phyloP scores from a whole-genome alignment of 2,113 vertebrate genomes.

The Turdus rufiventris region DNA sequence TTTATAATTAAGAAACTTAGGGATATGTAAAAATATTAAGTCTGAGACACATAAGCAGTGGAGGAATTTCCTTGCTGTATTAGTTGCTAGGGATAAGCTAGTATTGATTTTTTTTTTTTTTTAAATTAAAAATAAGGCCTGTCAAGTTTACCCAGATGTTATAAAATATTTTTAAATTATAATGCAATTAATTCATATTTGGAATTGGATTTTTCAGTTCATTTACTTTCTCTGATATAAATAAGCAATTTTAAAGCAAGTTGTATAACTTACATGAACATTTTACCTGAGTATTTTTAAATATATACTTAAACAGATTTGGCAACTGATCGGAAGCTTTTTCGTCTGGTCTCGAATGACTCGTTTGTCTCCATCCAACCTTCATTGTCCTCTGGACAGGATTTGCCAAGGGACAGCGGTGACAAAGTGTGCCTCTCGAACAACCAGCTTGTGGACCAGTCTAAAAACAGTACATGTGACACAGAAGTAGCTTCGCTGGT shows the following conservation, averaged over 20 bases:
- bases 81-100: background rate
- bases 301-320: constrained; percentile 81
- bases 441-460: constrained; percentile 84
- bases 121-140: background rate
- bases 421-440: constrained; percentile 81
- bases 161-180: background rate
- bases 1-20: background rate
- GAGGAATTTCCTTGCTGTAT: background rate
- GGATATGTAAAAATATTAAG: background rate
- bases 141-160: background rate
- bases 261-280: background rate
- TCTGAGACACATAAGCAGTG: background rate
- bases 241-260: background rate
- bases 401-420: constrained; percentile 82
- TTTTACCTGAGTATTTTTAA: constrained; percentile 34
- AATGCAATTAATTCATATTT: background rate
- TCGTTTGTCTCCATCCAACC: constrained; percentile 97
- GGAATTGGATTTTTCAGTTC: background rate
- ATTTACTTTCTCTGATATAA: background rate
- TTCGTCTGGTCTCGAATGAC: constrained; percentile 92
- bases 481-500: constrained; percentile 81
- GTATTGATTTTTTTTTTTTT: background rate
- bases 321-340: constrained; percentile 90
- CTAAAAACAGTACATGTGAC: constrained; percentile 83
- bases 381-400: constrained; percentile 89